These are phyloP conservation scores for Sapayoa aenigma DNA, from an alignment of 2,113 vertebrate genomes.

Conservation along the genomic window DNA sequence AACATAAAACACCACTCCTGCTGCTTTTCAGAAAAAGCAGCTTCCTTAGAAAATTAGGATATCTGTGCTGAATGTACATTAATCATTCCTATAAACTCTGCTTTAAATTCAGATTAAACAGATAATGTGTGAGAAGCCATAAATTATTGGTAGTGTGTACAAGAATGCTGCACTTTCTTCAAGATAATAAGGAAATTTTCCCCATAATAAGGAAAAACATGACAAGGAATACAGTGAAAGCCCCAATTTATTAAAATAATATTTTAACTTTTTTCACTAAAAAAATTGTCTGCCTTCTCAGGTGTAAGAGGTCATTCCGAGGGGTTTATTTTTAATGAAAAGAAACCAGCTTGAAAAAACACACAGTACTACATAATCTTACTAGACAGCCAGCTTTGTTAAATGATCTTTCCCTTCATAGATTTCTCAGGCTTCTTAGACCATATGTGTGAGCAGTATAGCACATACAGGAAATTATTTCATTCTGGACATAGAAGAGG, in stretches of 20 bases:
- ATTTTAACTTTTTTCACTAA: not conserved
- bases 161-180: not conserved
- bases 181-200: not conserved
- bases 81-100: not conserved
- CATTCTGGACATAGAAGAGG: not conserved
- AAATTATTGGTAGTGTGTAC: not conserved
- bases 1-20: not conserved
- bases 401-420: constrained; percentile 21
- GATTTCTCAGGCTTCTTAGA: not conserved
- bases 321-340: constrained; percentile 50
- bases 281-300: not conserved
- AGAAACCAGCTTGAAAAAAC: constrained; percentile 29
- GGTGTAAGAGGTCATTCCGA: constrained; percentile 17
- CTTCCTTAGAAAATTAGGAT: not conserved
- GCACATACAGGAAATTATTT: not conserved
- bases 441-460: not conserved
- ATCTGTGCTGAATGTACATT: not conserved
- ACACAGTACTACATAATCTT: not conserved
- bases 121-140: not conserved
- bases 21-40: not conserved
- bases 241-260: not conserved
- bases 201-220: not conserved
- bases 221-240: not conserved
- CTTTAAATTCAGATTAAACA: not conserved
- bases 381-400: constrained; percentile 22